phyloP scores from a whole-genome alignment of 2,797 vertebrate species.

The Squalus acanthias region DNA sequence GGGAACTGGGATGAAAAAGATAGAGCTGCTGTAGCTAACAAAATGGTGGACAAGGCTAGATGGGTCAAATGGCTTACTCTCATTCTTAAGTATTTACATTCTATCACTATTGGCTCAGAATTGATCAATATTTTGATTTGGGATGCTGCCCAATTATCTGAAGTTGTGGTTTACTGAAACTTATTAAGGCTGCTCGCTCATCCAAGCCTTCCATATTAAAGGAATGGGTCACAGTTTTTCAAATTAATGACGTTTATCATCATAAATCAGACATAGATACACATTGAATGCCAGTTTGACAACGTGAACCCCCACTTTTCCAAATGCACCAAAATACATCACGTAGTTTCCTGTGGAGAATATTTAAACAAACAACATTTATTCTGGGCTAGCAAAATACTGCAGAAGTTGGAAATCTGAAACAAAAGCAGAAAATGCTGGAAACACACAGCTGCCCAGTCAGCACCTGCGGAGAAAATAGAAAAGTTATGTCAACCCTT shows the following conservation, averaged over 20 bases:
- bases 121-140: neutral
- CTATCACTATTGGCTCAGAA: neutral
- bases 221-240: neutral
- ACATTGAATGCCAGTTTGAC: neutral
- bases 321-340: neutral
- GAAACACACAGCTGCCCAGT: no score
- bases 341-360: neutral
- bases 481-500: neutral
- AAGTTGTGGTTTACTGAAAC: neutral
- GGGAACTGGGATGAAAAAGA: neutral
- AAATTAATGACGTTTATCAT: neutral
- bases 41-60: neutral
- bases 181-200: neutral
- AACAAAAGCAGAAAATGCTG: neutral
- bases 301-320: no score
- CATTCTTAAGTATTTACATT: neutral
- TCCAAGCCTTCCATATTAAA: neutral
- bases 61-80: neutral
- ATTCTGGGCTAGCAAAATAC: neutral
- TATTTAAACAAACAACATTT: no score
- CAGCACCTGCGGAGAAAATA: neutral
- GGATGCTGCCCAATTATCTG: neutral
- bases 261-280: neutral
- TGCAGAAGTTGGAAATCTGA: neutral
- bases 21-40: no score